These are phyloP conservation scores for Terebella lapidaria DNA, from an alignment of 2,888 invertebrate species.

Conservation along the genomic window DNA sequence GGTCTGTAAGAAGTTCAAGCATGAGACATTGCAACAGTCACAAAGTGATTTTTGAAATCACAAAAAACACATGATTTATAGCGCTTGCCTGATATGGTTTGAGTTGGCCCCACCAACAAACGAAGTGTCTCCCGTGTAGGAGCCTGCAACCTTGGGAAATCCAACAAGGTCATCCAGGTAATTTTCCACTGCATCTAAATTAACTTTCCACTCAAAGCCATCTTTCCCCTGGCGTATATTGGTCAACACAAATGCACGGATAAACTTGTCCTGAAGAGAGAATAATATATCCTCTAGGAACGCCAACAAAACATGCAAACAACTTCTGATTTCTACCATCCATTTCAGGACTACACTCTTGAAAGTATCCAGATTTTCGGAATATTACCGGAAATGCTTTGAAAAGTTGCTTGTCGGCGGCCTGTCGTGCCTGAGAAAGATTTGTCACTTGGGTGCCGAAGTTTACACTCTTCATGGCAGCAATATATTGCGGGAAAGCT, in stretches of 20 bases:
- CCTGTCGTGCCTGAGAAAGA: constrained; percentile 59
- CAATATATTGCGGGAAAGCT: constrained; percentile 64
- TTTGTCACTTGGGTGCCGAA: constrained; percentile 19
- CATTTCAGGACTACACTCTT: not conserved
- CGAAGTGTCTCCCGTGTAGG: constrained; percentile 67
- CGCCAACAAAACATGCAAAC: not conserved
- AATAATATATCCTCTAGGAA: not conserved
- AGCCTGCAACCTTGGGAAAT: constrained; percentile 60
- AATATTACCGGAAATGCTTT: no score
- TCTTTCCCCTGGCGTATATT: constrained; percentile 71
- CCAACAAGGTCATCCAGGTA: constrained; percentile 65
- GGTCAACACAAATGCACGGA: constrained; percentile 74
- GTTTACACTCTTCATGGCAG: constrained; percentile 42
- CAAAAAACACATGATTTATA: not conserved
- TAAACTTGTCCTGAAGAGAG: constrained; percentile 58
- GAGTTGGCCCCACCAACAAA: constrained; percentile 83
- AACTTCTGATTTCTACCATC: not conserved
- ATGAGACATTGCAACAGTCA: no score
- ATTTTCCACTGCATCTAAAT: constrained; percentile 66
- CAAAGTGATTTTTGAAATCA: not conserved
- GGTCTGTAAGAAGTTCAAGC: constrained; percentile 28
- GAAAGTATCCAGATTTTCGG: not conserved
- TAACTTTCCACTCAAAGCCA: constrained; percentile 70
- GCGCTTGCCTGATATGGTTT: constrained; percentile 62
- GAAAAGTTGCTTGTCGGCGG: constrained; percentile 66